Base-by-base conservation (phyloP, 2,797 vertebrate genomes). In the Periophthalmus magnuspinnatus region DNA sequence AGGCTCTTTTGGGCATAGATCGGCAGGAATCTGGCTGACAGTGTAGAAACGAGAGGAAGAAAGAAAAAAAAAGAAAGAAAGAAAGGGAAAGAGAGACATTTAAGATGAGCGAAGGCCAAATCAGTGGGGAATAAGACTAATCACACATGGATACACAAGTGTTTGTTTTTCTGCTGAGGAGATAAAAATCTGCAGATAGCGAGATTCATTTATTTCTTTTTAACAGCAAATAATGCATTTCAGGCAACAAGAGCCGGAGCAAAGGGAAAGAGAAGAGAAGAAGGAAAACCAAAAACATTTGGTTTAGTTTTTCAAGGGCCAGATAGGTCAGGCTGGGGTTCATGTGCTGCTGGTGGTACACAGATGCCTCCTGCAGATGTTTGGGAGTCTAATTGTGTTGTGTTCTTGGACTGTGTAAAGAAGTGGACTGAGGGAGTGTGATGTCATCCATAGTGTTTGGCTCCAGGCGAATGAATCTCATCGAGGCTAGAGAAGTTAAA, bases 1-100 rank as follows among this genome's bases (percentile, higher is more conserved):
- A 90, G 87, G 81, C 84, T 85, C 83, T 89, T 89, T 85, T 75
- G 76, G 77, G 74, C 81, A 5, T 80, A 82, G 89, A 86, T 82
- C 83, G 86, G 79, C 83, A 79, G 83, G 75, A 88, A 85, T 83
- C 80, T 83, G 84, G 84, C 87, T 90, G 88, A 89, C 86, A 66
- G 71, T 70, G 85, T 84, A 76, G 81, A 88, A 87, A 59, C 38
- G 55, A 78, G 38, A 79, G 65, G 41, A 41, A 45, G 2, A 3
- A 14, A 45, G 38, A 41, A 11, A 41, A 13, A 41, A n/a, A n/a
- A n/a, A n/a, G 2, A 41, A 10, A 41, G 38, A 41, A 14, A 45
- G 11, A 3, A 13, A 45, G 13, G 14, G 13, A 45, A 14, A 70
- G 71, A 69, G 61, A 74, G 70, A 86, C 80, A 84, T 85, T 81